Evolutionary conservation across 2,797 vertebrate species (phyloP), one percentile per base, ranked within the genome.

Genomic region (Coregonus suidteri): DNA sequence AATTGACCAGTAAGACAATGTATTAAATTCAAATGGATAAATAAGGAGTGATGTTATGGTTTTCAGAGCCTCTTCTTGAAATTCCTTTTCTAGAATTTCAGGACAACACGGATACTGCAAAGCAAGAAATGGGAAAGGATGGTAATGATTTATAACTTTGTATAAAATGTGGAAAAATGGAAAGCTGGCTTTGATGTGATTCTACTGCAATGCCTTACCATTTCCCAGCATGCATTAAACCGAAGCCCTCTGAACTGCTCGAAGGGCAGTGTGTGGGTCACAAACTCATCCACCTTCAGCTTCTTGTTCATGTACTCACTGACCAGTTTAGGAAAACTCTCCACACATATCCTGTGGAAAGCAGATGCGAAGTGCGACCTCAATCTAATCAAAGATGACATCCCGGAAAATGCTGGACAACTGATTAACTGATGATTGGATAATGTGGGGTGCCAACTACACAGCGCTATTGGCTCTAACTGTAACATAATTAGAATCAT

Each of bases 191-290:
- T 59, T 59, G 18, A 59, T 18, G n/a, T 59, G 4, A 59, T 18
- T 18, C 41, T 47, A 6, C 5, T 18, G 16, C n/a, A 25, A 20
- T 65, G 20, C n/a, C 51, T 81, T 82, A 84, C 76, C 77, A 84
- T 86, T 95, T 93, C 35, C 96, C 95, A 53, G 88, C 73, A 81
- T 94, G 94, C 95, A 96, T 91, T 75, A 96, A 93, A 74, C 97
- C 95, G 88, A 98, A 97, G 47, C 94, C 95, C 67, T 97, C 95
- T 96, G 77, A 96, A 94, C 87, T 95, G 86, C 59, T 89, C 81
- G 73, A 96, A 95, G 82, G 94, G 87, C 54, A 97, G 70, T 47
- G 41, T 47, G 9, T 47, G 41, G 41, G 41, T 47, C 41, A 47
- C 41, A 47, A 47, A 47, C 41, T 47, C 41, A 47, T 47, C 41